Conservation (phyloP, 2,113 vertebrate species). For the Cromileptes altivelis region DNA sequence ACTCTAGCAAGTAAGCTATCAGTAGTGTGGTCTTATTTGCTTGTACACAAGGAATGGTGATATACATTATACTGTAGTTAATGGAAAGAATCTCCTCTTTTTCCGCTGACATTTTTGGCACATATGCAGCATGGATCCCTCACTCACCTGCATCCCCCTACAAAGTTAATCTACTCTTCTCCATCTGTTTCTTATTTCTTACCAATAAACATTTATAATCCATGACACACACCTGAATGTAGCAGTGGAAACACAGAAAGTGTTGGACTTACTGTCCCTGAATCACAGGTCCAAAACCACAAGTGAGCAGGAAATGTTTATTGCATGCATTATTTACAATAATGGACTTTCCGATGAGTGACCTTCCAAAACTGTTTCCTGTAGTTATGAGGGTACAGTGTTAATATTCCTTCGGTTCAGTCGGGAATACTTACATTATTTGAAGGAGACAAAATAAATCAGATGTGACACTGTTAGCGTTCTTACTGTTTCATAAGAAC, state of each 20-base stretch:
- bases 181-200: not conserved
- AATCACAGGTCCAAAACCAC: conserved; percentile 14
- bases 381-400: not conserved
- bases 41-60: conserved; percentile 25
- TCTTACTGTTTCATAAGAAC: not conserved
- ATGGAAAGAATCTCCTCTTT: conserved; percentile 27
- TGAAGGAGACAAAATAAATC: not conserved
- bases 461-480: not conserved
- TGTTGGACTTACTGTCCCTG: not conserved
- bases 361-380: conserved; percentile 15
- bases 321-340: conserved; percentile 56
- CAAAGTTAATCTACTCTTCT: not conserved
- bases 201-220: not conserved
- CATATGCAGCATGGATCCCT: conserved; percentile 7
- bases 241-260: not conserved
- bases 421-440: not conserved
- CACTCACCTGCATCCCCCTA: not conserved
- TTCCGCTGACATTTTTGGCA: not conserved
- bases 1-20: conserved; percentile 16
- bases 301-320: conserved; percentile 46
- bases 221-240: not conserved
- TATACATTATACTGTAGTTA: conserved; percentile 1
- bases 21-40: conserved; percentile 32
- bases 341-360: conserved; percentile 24
- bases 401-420: conserved; percentile 11